Evolutionary conservation across 2,888 invertebrate genomes (phyloP).

Genomic region (Pachymerium ferrugineum): DNA sequence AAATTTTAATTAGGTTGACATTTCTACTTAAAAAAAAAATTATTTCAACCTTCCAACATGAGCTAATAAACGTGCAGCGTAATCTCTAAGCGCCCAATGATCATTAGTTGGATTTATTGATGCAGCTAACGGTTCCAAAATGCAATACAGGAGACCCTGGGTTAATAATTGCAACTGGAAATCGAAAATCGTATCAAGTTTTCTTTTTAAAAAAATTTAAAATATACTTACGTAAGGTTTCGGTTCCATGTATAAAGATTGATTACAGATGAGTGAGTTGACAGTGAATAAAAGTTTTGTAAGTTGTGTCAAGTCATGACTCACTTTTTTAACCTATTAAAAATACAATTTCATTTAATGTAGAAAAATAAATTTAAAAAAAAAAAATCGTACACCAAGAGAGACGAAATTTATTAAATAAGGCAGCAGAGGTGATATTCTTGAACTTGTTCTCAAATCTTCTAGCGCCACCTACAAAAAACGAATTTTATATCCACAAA

Average conservation of each 20-base stretch:
- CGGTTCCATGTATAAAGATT: conserved; percentile 43
- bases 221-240: conserved; percentile 45
- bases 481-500: neutral
- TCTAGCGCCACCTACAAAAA: conserved; percentile 43
- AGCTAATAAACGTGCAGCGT: conserved; percentile 46
- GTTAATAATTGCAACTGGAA: conserved; percentile 43
- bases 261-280: conserved; percentile 44
- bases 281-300: conserved; percentile 45
- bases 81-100: conserved; percentile 47
- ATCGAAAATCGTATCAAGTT: neutral
- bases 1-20: too few species aligned
- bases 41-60: conserved; percentile 45
- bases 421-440: conserved; percentile 45
- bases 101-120: conserved; percentile 44
- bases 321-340: conserved; percentile 45
- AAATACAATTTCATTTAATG: conserved; percentile 1
- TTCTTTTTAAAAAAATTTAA: neutral
- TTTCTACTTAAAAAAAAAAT: too few species aligned
- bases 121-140: conserved; percentile 45
- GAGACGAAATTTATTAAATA: conserved; percentile 47
- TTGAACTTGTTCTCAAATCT: conserved; percentile 44
- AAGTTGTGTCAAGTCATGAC: conserved; percentile 46
- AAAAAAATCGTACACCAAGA: conserved; percentile 44
- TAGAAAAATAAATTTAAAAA: neutral
- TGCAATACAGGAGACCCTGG: conserved; percentile 45